Conservation (phyloP, 2,888 invertebrate genomes). For the Drosophila parthenogenetica region DNA sequence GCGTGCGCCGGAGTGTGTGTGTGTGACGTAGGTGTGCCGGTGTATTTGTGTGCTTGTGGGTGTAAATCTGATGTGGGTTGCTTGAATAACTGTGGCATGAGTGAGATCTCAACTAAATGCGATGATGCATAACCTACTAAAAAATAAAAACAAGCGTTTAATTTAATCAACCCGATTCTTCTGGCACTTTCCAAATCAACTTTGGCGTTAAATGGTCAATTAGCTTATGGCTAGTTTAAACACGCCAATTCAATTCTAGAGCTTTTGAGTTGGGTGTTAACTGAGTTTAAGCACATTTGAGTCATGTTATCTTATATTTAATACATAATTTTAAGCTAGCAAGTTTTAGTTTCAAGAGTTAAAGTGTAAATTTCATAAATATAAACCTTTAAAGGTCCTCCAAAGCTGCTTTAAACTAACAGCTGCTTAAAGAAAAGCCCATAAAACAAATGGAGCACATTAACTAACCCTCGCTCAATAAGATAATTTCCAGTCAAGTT, state of each 20-base stretch:
- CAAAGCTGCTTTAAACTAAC: too few species aligned
- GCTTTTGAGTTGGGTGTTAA: too few species aligned
- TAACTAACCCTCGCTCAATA: slow-evolving; percentile 10
- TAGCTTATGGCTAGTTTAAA: too few species aligned
- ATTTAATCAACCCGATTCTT: slow-evolving; percentile 16
- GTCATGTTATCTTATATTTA: too few species aligned
- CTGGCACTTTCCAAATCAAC: neutral
- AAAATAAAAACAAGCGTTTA: slow-evolving; percentile 18
- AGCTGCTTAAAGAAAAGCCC: too few species aligned
- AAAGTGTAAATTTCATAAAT: neutral
- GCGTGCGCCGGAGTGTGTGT: slow-evolving; percentile 67
- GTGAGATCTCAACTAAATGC: slow-evolving; percentile 45
- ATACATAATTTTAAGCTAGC: too few species aligned
- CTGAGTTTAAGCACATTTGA: too few species aligned
- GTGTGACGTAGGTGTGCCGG: slow-evolving; percentile 15
- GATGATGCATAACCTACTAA: slow-evolving; percentile 32
- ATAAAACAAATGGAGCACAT: neutral
- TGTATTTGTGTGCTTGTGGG: slow-evolving; percentile 31
- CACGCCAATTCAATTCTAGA: too few species aligned
- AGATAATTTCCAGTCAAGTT: slow-evolving; percentile 21
- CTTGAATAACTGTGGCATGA: slow-evolving; percentile 57
- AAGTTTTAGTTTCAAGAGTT: too few species aligned
- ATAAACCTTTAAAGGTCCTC: neutral
- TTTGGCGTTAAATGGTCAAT: too few species aligned
- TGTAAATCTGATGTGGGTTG: slow-evolving; percentile 48